phyloP scores from a whole-genome alignment of 2,113 vertebrate genomes.

The Ascaphus truei region DNA sequence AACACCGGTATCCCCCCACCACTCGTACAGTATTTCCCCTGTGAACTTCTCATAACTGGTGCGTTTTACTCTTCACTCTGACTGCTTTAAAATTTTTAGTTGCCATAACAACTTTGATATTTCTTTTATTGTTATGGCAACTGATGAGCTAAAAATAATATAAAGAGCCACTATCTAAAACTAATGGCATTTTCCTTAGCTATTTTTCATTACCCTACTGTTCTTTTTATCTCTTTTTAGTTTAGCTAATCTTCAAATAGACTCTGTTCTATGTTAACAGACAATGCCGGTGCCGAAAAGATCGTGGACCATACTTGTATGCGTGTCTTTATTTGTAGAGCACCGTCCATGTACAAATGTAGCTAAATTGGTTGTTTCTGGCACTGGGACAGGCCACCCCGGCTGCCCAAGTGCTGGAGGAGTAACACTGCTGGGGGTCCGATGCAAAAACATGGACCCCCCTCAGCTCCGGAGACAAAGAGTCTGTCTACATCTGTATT shows the following conservation, averaged over 20 bases:
- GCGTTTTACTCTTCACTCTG: constrained; percentile 57
- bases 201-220: not conserved
- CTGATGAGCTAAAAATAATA: constrained; percentile 49
- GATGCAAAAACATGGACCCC: too few species aligned
- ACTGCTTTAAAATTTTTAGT: constrained; percentile 70
- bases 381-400: too few species aligned
- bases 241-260: not conserved
- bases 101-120: constrained; percentile 81
- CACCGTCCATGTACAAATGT: too few species aligned
- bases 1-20: not conserved
- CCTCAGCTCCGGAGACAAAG: too few species aligned
- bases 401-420: too few species aligned
- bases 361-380: too few species aligned
- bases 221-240: not conserved
- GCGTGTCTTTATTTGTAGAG: too few species aligned
- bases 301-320: too few species aligned
- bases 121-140: constrained; percentile 62
- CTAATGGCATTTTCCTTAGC: not conserved
- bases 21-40: not conserved
- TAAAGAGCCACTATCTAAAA: constrained; percentile 29
- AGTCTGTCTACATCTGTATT: too few species aligned
- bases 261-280: not conserved
- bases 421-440: too few species aligned
- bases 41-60: not conserved
- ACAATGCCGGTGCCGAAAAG: not conserved